Conservation (phyloP, 2,797 vertebrate species). For the Ptychadena robeensis region DNA sequence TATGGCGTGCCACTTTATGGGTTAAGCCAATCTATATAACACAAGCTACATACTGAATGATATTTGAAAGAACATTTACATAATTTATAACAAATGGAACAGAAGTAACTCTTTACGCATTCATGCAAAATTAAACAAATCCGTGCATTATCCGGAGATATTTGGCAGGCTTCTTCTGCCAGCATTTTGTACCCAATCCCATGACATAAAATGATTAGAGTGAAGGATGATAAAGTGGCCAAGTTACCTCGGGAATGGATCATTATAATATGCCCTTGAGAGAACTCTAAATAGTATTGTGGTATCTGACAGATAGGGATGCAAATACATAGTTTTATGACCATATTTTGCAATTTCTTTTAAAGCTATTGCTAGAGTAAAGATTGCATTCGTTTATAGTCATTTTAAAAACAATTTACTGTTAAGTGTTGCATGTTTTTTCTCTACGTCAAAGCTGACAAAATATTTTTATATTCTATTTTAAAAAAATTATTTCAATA, state of each 20-base stretch:
- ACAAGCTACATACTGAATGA: slow-evolving; percentile 35
- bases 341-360: slow-evolving; percentile 23
- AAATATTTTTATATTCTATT: too few relatives aligned
- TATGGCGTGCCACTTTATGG: neutral
- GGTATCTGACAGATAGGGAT: slow-evolving; percentile 47
- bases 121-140: slow-evolving; percentile 62
- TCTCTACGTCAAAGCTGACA: too few relatives aligned
- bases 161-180: slow-evolving; percentile 52
- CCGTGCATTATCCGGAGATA: slow-evolving; percentile 58
- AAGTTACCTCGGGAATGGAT: slow-evolving; percentile 58
- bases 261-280: slow-evolving; percentile 55
- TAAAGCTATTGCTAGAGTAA: neutral
- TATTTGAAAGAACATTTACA: slow-evolving; percentile 60
- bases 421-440: neutral
- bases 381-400: neutral
- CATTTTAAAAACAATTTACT: neutral
- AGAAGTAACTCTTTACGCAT: slow-evolving; percentile 61
- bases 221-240: slow-evolving; percentile 55
- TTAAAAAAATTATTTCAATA: too few relatives aligned
- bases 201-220: slow-evolving; percentile 61
- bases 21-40: slow-evolving; percentile 30
- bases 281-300: slow-evolving; percentile 52
- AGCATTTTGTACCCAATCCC: slow-evolving; percentile 52
- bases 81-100: slow-evolving; percentile 60
- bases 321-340: slow-evolving; percentile 33